Evolutionary conservation across 37 sponge, comb jelly and placozoan species (phyloP).

Genomic region (Trichoplax adhaerens): DNA sequence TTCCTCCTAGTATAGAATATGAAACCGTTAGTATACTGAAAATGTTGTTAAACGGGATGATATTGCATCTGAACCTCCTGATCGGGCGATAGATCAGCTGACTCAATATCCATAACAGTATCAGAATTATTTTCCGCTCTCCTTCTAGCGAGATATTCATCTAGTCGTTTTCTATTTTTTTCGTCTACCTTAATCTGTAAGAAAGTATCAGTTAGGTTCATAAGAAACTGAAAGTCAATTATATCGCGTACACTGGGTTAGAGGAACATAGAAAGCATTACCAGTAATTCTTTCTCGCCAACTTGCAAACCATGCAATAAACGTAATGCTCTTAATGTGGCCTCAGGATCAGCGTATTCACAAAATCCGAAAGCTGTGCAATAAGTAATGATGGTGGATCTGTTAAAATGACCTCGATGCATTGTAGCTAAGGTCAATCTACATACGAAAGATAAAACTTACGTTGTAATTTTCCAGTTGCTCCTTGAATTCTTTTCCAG

Average conservation of each 20-base stretch:
- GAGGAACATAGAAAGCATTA: not conserved
- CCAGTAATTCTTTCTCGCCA: slow-evolving; percentile 67
- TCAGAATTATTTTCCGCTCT: slow-evolving; percentile 1
- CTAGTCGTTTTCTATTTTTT: slow-evolving; percentile 55
- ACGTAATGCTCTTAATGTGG: slow-evolving; percentile 77
- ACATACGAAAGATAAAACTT: not conserved
- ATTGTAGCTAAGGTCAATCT: no score
- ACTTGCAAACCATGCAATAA: slow-evolving; percentile 50
- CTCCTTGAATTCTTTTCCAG: slow-evolving; percentile 98
- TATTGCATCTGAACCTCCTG: slow-evolving; percentile 3
- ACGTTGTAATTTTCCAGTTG: slow-evolving; percentile 91
- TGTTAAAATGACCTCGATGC: no score
- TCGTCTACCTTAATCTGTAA: slow-evolving; percentile 72
- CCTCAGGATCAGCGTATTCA: slow-evolving; percentile 86
- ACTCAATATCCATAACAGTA: no score
- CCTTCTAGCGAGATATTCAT: slow-evolving; percentile 46
- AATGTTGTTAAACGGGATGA: no score
- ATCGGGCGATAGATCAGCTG: not conserved
- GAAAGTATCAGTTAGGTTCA: not conserved
- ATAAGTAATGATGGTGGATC: no score
- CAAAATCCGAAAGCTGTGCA: slow-evolving; percentile 88
- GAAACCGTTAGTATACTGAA: no score
- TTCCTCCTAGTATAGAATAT: no score
- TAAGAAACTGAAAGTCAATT: not conserved
- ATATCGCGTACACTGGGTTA: not conserved